Evolutionary conservation across 2,797 vertebrate genomes (phyloP).

Genomic region (Poecilia picta): DNA sequence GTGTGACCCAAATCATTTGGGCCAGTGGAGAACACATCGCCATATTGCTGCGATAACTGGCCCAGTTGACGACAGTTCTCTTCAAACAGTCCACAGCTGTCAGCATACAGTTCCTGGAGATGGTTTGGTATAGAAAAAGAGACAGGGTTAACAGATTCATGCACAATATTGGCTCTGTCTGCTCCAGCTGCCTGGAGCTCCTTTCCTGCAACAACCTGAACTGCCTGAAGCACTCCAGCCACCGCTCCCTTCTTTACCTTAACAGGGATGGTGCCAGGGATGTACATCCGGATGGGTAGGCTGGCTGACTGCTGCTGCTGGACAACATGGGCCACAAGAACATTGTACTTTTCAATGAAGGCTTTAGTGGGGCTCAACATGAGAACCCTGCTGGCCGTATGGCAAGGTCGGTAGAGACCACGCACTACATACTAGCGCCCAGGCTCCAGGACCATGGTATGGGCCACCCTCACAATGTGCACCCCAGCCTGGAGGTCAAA

Average conservation of each 20-base stretch:
- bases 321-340: background rate
- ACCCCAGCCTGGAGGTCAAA: background rate
- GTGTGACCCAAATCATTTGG: too few relatives aligned
- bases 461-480: background rate
- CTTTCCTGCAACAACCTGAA: too few relatives aligned
- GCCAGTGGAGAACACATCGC: too few relatives aligned
- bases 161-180: background rate
- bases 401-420: background rate
- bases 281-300: too few relatives aligned
- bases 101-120: too few relatives aligned
- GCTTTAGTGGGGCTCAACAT: conserved; percentile 21
- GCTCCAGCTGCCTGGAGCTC: too few relatives aligned
- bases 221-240: conserved; percentile 21
- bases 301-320: background rate
- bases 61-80: background rate
- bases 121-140: too few relatives aligned
- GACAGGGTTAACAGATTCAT: too few relatives aligned
- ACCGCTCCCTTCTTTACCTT: conserved; percentile 25
- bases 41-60: too few relatives aligned
- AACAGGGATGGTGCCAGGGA: background rate
- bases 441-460: background rate
- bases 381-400: background rate
- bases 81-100: too few relatives aligned
- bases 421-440: conserved; percentile 7
- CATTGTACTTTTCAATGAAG: conserved; percentile 12